Evolutionary conservation across 2,888 invertebrate genomes (phyloP), one percentile per base, ranked within the genome.

Genomic region (Acrocyrtus sp.): DNA sequence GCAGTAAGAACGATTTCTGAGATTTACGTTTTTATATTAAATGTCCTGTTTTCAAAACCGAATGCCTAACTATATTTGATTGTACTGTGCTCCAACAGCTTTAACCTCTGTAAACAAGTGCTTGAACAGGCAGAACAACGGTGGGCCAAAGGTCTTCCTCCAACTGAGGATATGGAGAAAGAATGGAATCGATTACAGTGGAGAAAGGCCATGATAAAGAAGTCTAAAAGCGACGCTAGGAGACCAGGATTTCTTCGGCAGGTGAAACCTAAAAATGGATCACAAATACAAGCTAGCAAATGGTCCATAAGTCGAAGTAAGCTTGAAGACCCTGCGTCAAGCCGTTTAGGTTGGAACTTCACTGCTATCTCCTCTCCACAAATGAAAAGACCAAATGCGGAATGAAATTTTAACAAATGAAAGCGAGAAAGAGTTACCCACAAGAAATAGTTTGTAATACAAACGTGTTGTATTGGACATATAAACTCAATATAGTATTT

Each of bases 171-270:
- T 17, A 75, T 80, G 72, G 69, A 78, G 39, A 54, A 70, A 41
- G 79, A 79, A 39, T 79, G 78, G 75, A 63, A 63, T 1, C 73
- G 67, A 24, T 29, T 72, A n/a, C 47, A 70, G 19, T 80, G 79
- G 80, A 67, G 65, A 39, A 74, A 79, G 10, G 56, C 65, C 27
- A 78, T 78, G 78, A 21, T 78, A 5, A 29, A 43, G 3, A 60
- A 70, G 43, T 70, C 80, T 3, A 62, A 72, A n/a, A 24, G 48
- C 17, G 47, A 60, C 27, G n/a, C 27, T 15, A 65, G 61, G 15
- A 69, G 60, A 22, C 12, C 15, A 34, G 73, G 75, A 17, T 79
- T 76, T 58, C 58, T 72, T 1, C 60, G 70, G 0, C 60, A 62
- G 47, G 62, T 57, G 0, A 67, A 69, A 54, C 72, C 65, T 12